Percentiles rank a stretch among this genome's conserved stretches.
Conservation (phyloP, 2,888 invertebrate species). For the Troilus luridus region DNA sequence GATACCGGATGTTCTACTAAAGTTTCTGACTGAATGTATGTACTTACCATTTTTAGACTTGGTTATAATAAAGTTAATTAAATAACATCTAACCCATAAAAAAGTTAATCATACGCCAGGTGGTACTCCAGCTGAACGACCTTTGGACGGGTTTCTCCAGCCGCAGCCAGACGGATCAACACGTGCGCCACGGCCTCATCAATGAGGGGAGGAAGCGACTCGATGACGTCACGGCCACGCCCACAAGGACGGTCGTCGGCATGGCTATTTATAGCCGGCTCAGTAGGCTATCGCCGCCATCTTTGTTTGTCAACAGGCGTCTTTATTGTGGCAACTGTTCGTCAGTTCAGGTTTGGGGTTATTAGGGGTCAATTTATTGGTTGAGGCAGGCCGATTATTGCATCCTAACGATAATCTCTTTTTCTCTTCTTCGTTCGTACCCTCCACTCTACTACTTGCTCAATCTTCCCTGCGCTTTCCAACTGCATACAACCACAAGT, state of each 20-base stretch:
- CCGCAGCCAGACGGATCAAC: conserved; percentile 16
- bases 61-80: not conserved
- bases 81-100: not conserved
- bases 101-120: not conserved
- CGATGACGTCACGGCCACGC: conserved; percentile 41
- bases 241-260: conserved; percentile 46
- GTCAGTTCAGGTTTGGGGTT: conserved; percentile 23
- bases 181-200: conserved; percentile 23
- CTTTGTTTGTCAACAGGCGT: conserved; percentile 33
- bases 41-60: not conserved
- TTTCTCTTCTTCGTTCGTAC: not conserved
- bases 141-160: not conserved
- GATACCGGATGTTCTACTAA: too few species aligned
- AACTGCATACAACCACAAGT: not conserved
- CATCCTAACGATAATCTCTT: not conserved
- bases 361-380: conserved; percentile 1
- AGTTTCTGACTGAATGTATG: not conserved
- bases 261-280: not conserved
- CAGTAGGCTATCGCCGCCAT: conserved; percentile 31
- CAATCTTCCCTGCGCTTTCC: too few species aligned
- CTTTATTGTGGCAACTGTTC: conserved; percentile 25
- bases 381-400: not conserved
- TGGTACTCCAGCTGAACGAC: not conserved
- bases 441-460: not conserved
- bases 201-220: conserved; percentile 19